A percentile compares a stretch with the other conserved stretches of the same genome.
Conservation (phyloP, 2,113 vertebrate species). For the Marcusenius ussheri region DNA sequence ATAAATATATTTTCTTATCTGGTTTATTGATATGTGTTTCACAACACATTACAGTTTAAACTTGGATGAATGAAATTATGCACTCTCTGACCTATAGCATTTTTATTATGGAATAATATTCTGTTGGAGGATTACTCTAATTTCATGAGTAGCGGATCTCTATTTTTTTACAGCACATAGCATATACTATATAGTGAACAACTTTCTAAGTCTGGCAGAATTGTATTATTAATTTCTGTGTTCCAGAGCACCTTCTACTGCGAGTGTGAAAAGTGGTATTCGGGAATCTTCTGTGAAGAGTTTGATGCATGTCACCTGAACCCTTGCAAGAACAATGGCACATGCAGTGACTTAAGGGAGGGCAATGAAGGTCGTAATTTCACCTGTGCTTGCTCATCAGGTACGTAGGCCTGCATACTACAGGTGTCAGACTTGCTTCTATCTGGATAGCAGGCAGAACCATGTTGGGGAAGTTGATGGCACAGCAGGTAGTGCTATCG, state of each 20-base stretch:
- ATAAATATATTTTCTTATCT: background rate
- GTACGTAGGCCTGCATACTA: conserved; percentile 51
- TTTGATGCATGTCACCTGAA: conserved; percentile 78
- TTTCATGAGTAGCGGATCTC: background rate
- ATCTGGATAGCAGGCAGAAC: background rate
- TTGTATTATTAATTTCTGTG: conserved; percentile 8
- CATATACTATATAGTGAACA: background rate
- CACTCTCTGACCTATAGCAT: background rate
- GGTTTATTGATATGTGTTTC: background rate
- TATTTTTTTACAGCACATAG: background rate
- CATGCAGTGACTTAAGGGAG: conserved; percentile 71
- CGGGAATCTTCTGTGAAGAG: conserved; percentile 83
- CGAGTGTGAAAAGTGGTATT: conserved; percentile 72
- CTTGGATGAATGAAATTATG: background rate
- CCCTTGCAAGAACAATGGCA: conserved; percentile 78
- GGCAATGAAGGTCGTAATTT: conserved; percentile 75
- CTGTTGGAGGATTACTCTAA: background rate
- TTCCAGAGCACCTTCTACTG: conserved; percentile 82
- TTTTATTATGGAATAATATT: background rate
- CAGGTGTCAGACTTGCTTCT: background rate
- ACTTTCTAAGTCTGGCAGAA: background rate
- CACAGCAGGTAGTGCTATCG: no score
- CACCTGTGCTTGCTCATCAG: conserved; percentile 76
- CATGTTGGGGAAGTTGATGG: background rate
- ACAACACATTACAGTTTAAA: background rate